Percentiles rank a stretch among this genome's conserved stretches.
Conservation (phyloP, 2,797 vertebrate genomes). For the Apogon hyalosoma region DNA sequence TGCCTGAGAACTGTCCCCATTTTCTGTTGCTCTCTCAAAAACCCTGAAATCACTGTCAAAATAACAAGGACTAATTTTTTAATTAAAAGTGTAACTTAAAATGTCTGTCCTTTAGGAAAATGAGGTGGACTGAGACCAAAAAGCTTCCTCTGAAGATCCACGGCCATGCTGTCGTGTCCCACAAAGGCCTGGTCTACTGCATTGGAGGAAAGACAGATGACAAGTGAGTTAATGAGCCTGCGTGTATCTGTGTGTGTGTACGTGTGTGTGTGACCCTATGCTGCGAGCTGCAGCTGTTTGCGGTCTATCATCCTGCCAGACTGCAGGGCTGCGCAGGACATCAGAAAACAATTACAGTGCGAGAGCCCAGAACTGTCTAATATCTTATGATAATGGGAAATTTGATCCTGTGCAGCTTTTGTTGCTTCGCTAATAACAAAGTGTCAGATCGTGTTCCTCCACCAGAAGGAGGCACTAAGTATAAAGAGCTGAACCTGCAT, state of each 20-base stretch:
- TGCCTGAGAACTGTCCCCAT: too few species aligned
- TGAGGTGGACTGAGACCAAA: conserved; percentile 95
- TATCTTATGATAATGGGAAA: conserved; percentile 5
- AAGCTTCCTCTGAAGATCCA: conserved; percentile 94
- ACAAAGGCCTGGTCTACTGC: conserved; percentile 93
- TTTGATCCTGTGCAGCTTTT: conserved; percentile 1
- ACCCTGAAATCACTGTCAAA: background rate
- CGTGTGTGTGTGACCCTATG: conserved; percentile 16
- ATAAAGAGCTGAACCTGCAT: too few species aligned
- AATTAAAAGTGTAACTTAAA: background rate
- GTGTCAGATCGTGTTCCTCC: background rate
- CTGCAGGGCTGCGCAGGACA: conserved; percentile 16
- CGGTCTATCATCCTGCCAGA: conserved; percentile 48
- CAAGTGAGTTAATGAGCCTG: conserved; percentile 84
- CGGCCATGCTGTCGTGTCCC: conserved; percentile 91
- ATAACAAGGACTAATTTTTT: background rate
- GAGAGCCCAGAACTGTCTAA: background rate
- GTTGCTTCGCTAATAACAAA: background rate
- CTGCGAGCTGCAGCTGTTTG: conserved; percentile 63
- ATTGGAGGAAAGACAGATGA: conserved; percentile 97
- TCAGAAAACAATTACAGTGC: conserved; percentile 32
- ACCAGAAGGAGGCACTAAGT: background rate
- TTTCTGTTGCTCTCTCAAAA: too few species aligned
- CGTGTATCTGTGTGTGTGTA: conserved; percentile 23
- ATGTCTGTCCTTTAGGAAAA: conserved; percentile 78